Base-by-base conservation (phyloP, 2,888 invertebrate species). In the Tinea pellionella region DNA sequence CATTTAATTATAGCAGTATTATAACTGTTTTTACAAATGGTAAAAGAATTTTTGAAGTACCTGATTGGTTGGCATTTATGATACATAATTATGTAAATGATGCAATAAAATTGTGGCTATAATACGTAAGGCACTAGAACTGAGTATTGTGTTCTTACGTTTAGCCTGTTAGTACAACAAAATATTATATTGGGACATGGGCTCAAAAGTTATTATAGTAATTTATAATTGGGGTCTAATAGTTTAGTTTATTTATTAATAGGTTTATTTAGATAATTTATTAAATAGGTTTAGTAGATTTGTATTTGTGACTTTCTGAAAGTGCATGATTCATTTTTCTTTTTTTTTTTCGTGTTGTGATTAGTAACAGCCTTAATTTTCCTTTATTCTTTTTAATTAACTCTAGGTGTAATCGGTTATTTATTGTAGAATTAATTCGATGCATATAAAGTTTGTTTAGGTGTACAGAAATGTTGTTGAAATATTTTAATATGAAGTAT, bases 31-130 rank as follows among this genome's bases (percentile, higher is more conserved):
- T 2, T 47, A 47, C 9, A 47, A 16, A 47, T 47, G 16, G 6
- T 47, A 47, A 15, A 2, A 47, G 13, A 47, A n/a, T 47, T 9
- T 9, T 42, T 9, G 4, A 47, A 15, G 47, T 47, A 47, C 47
- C 47, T 47, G 47, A 47, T 47, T 47, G 47, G 16, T 37, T 16
- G 47, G 47, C 47, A 47, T 47, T 47, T 47, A 16, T 16, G 47
- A 47, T 42, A 42, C 42, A n/a, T 9, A 9, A n/a, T 42, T 42
- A 8, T 47, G n/a, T 47, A 15, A 15, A 15, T 15, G 47, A 47
- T 16, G 16, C 47, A 47, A 47, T 47, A 47, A 47, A n/a, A n/a
- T n/a, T 47, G 13, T 16, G 47, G 15, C 47, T 16, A 47, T 47
- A 15, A 47, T 4, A 47, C 13, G 13, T 47, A 47, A 47, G 47